Evolutionary conservation across 2,888 invertebrate species (phyloP).

Genomic region (Choreutis nemorana): DNA sequence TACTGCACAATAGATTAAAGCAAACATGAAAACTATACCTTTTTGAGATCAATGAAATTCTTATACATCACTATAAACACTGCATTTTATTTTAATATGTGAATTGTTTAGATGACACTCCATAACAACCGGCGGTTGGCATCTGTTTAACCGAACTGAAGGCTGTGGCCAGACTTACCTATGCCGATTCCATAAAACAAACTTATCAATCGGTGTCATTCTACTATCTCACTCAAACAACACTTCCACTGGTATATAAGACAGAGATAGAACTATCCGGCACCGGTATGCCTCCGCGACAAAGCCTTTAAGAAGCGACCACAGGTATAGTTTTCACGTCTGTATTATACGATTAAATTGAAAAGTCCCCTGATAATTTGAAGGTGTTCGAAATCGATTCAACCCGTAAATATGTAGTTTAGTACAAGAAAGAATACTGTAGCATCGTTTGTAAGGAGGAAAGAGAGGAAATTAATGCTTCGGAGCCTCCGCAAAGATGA

Average conservation of each 20-base stretch:
- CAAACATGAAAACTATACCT: conserved; percentile 20
- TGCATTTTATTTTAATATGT: no score
- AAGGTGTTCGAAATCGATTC: conserved; percentile 2
- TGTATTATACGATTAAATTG: conserved; percentile 25
- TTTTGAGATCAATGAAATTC: conserved; percentile 33
- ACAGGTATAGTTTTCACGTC: conserved; percentile 52
- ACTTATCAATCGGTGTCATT: no score
- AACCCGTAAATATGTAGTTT: conserved; percentile 6
- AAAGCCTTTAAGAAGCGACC: no score
- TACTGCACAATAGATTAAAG: background rate
- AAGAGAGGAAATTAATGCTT: conserved; percentile 45
- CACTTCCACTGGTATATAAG: no score
- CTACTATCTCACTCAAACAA: no score
- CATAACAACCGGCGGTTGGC: no score
- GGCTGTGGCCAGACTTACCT: no score
- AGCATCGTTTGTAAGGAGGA: conserved; percentile 32
- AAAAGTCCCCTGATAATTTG: conserved; percentile 16
- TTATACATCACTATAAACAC: conserved; percentile 35
- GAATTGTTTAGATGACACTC: no score
- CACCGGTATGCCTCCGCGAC: conserved; percentile 22
- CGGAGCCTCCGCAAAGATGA: conserved; percentile 26
- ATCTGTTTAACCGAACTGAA: no score
- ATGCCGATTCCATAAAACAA: no score
- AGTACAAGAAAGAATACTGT: conserved; percentile 31
- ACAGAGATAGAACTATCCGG: no score